Base-by-base conservation (phyloP, 23 tunicate genomes). In the Corella eumyota region DNA sequence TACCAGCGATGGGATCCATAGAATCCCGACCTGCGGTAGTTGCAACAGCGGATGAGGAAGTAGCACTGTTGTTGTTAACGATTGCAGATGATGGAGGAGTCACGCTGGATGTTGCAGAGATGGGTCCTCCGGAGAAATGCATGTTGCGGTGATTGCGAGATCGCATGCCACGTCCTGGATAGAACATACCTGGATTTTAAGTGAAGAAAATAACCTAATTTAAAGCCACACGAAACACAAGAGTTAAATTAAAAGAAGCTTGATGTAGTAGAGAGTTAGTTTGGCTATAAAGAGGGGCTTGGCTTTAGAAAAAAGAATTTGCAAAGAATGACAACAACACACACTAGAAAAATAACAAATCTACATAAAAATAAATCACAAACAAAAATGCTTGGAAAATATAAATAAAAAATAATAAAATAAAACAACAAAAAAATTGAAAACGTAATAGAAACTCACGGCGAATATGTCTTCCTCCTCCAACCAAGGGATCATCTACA, bases 1-100 rank as follows among this genome's bases (percentile, higher is more conserved):
- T 30, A 83, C 93, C 93, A 64, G 94, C 83, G 1, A 84, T 84
- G 2, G 94, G 94, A 46, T 84, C 94, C 59, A 75, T 74, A 1
- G 78, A 59, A 6, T 70, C 83, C 26, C 83, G 60, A 6, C 40
- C 45, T 25, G 69, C 73, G 21, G 66, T 32, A 7, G 71, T 17
- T 2, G 47, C 46, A n/a, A n/a, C n/a, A n/a, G n/a, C n/a, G n/a
- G n/a, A n/a, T 6, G 79, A 33, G 11, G 81, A 60, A 1, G 83
- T 35, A 33, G 94, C 63, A 0, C 52, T 32, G 55, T 70, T 76
- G 46, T 64, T 67, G 35, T 61, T 69, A 21, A 69, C 27, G 20
- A 44, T 32, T 24, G 61, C 65, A 34, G 60, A 68, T 13, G 78
- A 72, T n/a, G n/a, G n/a, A 3, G 75, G 54, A 4, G 34, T 40